Conservation (phyloP, 2,797 vertebrate genomes). For the Carcharodon carcharias region DNA sequence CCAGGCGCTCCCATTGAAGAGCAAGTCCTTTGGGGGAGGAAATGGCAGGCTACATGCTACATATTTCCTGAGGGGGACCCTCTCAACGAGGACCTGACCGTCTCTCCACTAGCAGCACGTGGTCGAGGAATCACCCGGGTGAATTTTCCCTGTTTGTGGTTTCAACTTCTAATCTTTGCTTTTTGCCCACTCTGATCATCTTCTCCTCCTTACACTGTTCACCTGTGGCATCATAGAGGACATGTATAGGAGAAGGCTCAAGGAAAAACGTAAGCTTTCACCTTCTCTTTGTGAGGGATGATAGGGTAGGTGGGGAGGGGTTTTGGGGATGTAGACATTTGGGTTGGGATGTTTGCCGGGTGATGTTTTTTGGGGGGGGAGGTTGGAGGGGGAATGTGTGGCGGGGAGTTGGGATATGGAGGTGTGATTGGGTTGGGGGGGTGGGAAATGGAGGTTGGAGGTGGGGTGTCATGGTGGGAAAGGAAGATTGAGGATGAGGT, state of each 20-base stretch:
- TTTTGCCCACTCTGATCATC: conserved; percentile 47
- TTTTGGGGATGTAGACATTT: neutral
- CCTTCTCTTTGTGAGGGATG: conserved; percentile 44
- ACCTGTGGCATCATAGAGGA: conserved; percentile 66
- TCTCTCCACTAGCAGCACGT: too few species aligned
- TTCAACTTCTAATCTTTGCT: neutral
- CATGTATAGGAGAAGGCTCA: conserved; percentile 73
- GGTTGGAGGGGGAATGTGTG: neutral
- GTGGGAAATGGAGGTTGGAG: too few species aligned
- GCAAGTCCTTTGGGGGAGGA: neutral
- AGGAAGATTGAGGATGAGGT: too few species aligned
- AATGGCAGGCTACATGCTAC: too few species aligned
- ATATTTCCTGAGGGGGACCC: neutral
- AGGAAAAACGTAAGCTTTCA: conserved; percentile 69
- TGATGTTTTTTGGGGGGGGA: neutral
- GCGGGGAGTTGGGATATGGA: neutral
- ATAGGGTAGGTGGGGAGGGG: neutral
- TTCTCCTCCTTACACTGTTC: conserved; percentile 50
- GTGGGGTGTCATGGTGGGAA: neutral
- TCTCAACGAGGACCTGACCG: rapidly evolving
- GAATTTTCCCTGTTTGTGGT: neutral
- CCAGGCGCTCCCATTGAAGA: neutral
- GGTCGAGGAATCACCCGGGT: neutral
- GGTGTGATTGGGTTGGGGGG: neutral
- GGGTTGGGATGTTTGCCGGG: neutral